These are phyloP conservation scores for Sporophila hypoxantha DNA, from an alignment of 2,113 vertebrate genomes.

Conservation along the genomic window DNA sequence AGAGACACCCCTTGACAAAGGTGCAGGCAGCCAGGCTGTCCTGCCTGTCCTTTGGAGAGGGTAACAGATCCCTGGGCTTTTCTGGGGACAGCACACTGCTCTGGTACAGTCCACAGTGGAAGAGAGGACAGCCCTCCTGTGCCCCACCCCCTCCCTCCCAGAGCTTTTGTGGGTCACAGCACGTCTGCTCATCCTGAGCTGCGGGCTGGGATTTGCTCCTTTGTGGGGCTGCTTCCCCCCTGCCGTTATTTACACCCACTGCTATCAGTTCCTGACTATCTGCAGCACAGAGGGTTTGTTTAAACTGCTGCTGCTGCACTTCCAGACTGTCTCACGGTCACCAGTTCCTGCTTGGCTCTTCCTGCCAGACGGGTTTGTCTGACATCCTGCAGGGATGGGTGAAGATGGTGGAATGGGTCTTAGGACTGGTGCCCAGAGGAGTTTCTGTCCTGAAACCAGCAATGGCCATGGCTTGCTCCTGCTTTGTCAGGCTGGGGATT, in stretches of 20 bases:
- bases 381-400: not conserved
- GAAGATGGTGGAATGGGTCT: not conserved
- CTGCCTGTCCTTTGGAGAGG: not conserved
- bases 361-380: not conserved
- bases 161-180: rapidly evolving
- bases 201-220: not conserved
- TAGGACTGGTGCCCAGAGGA: not conserved
- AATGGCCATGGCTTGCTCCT: not conserved
- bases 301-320: conserved; percentile 10
- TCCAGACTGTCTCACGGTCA: not conserved
- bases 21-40: not conserved
- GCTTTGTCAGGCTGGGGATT: not conserved
- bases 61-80: not conserved
- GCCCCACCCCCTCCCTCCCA: rapidly evolving
- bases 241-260: not conserved
- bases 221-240: not conserved
- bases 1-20: not conserved
- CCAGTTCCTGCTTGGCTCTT: conserved; percentile 20
- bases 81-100: not conserved
- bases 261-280: conserved; percentile 31
- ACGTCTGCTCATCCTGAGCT: not conserved
- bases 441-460: rapidly evolving
- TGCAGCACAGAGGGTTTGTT: not conserved
- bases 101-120: rapidly evolving
- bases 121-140: not conserved